These are phyloP conservation scores for Ceyx cyanopectus DNA, from an alignment of 2,113 vertebrate species.

Conservation along the genomic window DNA sequence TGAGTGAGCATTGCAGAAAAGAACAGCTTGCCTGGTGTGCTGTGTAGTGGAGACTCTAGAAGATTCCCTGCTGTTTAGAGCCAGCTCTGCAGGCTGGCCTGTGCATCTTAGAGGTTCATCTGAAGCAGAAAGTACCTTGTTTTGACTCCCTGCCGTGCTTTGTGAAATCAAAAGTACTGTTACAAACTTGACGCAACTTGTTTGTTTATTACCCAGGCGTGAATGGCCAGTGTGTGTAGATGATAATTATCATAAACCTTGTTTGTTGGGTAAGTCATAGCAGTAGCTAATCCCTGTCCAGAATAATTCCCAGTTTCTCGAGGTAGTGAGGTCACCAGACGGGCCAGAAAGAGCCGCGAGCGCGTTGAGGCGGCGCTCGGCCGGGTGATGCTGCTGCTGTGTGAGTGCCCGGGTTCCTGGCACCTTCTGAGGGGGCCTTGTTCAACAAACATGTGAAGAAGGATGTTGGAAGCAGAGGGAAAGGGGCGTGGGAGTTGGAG, in stretches of 20 bases:
- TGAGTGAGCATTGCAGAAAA: not conserved
- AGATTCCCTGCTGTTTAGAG: not conserved
- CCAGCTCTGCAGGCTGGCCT: not conserved
- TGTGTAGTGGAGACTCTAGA: not conserved
- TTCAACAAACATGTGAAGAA: rapidly evolving
- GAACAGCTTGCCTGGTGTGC: not conserved
- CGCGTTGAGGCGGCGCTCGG: not conserved
- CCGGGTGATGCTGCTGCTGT: rapidly evolving
- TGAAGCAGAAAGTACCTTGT: not conserved
- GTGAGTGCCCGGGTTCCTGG: not conserved
- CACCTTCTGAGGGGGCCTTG: rapidly evolving
- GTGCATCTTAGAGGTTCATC: not conserved
- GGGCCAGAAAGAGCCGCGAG: not conserved
- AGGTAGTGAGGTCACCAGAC: not conserved
- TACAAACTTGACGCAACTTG: constrained; percentile 57
- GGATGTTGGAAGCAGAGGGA: not conserved
- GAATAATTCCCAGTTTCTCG: constrained; percentile 5
- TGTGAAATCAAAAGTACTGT: constrained; percentile 44
- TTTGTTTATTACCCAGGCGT: constrained; percentile 22
- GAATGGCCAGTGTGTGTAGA: not conserved
- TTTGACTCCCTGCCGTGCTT: not conserved
- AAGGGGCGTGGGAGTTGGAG: not conserved
- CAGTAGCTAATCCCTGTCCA: not conserved
- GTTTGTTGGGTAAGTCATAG: constrained; percentile 17
- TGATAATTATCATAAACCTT: constrained; percentile 39